These are phyloP conservation scores for Artibeus jamaicensis DNA, from an alignment of 2,797 vertebrate species.

Conservation along the genomic window DNA sequence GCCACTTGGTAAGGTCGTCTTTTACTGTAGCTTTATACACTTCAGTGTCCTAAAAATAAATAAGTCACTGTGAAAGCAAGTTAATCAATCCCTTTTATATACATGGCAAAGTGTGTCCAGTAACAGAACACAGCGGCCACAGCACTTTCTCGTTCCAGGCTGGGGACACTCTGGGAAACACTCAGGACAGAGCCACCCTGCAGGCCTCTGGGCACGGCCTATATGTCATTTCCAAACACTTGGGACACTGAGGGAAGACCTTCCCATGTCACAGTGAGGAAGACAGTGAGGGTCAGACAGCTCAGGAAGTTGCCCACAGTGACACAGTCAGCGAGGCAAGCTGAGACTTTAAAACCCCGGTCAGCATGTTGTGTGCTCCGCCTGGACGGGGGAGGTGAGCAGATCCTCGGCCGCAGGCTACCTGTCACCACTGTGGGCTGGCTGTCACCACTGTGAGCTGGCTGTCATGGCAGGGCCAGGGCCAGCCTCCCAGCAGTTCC, in stretches of 20 bases:
- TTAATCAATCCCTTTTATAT: neutral
- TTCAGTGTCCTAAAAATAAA: slow-evolving; percentile 91
- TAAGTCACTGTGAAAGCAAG: slow-evolving; percentile 51
- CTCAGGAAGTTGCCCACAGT: neutral
- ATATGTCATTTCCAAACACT: rapidly evolving
- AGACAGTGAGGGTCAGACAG: neutral
- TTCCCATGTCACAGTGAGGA: rapidly evolving
- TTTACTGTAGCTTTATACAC: slow-evolving; percentile 94
- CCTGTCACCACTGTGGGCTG: neutral
- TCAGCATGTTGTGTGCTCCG: rapidly evolving
- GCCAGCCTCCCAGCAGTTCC: neutral
- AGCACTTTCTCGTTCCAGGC: rapidly evolving
- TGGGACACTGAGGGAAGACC: neutral
- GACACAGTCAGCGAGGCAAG: neutral
- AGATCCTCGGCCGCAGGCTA: neutral
- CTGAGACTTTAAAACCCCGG: neutral
- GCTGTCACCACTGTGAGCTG: neutral
- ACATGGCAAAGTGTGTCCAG: rapidly evolving
- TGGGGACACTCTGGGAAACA: rapidly evolving
- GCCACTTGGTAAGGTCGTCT: slow-evolving; percentile 98
- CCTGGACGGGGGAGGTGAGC: neutral
- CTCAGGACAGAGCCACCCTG: rapidly evolving
- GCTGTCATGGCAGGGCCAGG: neutral
- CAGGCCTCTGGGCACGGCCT: rapidly evolving
- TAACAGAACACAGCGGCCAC: rapidly evolving